Base-by-base conservation (phyloP, 2,797 vertebrate species). In the Hypotaenidia okinawae region DNA sequence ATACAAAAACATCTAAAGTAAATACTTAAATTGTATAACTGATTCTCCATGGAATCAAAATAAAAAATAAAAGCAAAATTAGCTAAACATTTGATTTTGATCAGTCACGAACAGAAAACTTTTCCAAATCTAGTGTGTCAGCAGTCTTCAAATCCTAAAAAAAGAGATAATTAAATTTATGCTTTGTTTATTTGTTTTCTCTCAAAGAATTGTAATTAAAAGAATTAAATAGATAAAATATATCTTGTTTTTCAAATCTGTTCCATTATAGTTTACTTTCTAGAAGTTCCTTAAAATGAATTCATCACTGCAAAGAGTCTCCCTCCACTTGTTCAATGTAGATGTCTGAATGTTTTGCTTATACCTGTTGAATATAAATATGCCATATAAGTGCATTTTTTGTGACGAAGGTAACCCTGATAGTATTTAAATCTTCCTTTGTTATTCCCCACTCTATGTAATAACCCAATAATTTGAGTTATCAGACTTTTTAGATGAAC, bases 381-480 rank as follows among this genome's bases (percentile, higher is more conserved):
- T 23, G 16, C 41, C 4, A 27, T 35, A 64, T 8, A 47, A 78
- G 75, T 43, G 47, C 1, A 33, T 78, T 52, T 87, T 58, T 77
- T 75, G 6, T 27, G 16, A 49, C 0, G 4, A 84, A 89, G 11
- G 18, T 84, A 89, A 68, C 30, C 6, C 30, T 84, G 37, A 24
- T 16, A 54, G 27, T n/a, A 78, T 52, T 72, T 92, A 89, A 92
- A 69, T 51, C 54, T 66, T 59, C 55, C 57, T 73, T 16, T 10
- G 16, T 82, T 91, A 78, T 94, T 92, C 55, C 47, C 51, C 47
- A 64, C 18, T 75, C 59, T 91, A 23, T 1, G 2, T 27, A 94
- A 91, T 82, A 96, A 91, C 55, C 28, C 69, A 86, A 73, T 91
- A 91, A 96, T 93, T 73, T 76, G 69, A 91, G 27, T 67, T 86